Evolutionary conservation across 2,888 invertebrate species (phyloP).

Genomic region (Agrochola macilenta): DNA sequence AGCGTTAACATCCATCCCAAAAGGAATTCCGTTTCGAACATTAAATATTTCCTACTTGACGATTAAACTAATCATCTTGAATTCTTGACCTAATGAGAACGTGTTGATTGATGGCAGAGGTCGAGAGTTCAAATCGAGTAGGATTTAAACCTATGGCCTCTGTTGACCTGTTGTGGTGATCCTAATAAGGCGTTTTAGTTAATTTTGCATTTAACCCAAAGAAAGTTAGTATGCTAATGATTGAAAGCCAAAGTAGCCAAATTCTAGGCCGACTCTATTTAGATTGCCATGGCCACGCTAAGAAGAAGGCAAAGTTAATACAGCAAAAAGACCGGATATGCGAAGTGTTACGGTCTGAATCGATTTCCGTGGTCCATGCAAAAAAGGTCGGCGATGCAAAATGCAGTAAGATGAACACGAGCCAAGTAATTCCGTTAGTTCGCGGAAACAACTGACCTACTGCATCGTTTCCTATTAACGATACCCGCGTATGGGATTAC

Average conservation of each 20-base stretch:
- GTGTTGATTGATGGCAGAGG: constrained; percentile 18
- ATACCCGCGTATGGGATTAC: constrained; percentile 27
- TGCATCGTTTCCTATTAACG: constrained; percentile 46
- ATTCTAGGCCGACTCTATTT: not conserved
- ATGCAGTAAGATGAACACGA: constrained; percentile 43
- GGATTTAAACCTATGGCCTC: constrained; percentile 26
- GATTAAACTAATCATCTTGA: constrained; percentile 10
- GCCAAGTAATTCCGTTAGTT: constrained; percentile 57
- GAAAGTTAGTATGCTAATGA: not conserved
- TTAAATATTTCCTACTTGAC: not conserved
- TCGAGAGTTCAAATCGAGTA: constrained; percentile 33
- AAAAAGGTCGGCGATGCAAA: constrained; percentile 27
- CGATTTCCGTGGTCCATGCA: constrained; percentile 6
- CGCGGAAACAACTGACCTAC: constrained; percentile 71
- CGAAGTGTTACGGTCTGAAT: constrained; percentile 21
- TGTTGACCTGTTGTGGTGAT: constrained; percentile 27
- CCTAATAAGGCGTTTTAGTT: constrained; percentile 1
- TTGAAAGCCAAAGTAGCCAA: constrained; percentile 3
- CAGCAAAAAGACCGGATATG: constrained; percentile 2
- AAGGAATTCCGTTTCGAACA: not conserved
- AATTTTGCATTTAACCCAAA: not conserved
- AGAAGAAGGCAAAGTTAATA: not conserved
- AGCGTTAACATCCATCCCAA: not conserved
- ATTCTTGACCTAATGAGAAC: constrained; percentile 32
- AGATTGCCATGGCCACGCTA: not conserved